phyloP scores from a whole-genome alignment of 1,140 invertebrate genomes.

The Bombus picipes region DNA sequence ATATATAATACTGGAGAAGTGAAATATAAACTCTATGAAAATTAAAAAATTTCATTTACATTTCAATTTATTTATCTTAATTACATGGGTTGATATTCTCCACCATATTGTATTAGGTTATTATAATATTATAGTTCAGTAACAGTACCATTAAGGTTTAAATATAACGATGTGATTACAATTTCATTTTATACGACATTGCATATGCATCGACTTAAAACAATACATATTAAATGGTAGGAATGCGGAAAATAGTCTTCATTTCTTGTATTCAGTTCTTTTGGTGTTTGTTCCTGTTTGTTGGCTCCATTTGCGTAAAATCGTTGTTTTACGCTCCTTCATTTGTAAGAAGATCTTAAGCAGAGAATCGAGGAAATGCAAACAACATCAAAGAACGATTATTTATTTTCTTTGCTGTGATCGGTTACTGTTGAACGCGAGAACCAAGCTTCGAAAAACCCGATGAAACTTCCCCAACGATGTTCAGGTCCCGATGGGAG shows the following conservation, averaged over 20 bases:
- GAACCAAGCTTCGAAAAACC: too few relatives aligned
- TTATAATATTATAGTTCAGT: too few relatives aligned
- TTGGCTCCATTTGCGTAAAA: background rate
- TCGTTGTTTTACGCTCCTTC: background rate
- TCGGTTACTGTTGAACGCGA: background rate
- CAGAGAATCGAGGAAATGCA: background rate
- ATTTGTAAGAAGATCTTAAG: background rate
- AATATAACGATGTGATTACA: too few relatives aligned
- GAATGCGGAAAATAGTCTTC: background rate
- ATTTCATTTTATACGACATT: too few relatives aligned
- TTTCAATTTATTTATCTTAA: background rate
- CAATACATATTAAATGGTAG: background rate
- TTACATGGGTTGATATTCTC: too few relatives aligned
- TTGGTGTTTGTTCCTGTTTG: background rate
- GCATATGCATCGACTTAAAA: too few relatives aligned
- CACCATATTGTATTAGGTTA: too few relatives aligned
- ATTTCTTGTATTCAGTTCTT: background rate
- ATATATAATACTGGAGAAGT: background rate
- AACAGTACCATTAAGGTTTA: too few relatives aligned
- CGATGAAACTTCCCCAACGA: background rate
- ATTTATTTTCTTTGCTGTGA: conserved; percentile 8
- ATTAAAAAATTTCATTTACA: background rate
- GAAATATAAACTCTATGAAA: background rate
- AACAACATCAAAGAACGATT: background rate
- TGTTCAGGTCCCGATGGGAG: too few relatives aligned